These are phyloP conservation scores for Epinephelus fuscoguttatus DNA, from an alignment of 2,113 vertebrate species.

Conservation along the genomic window DNA sequence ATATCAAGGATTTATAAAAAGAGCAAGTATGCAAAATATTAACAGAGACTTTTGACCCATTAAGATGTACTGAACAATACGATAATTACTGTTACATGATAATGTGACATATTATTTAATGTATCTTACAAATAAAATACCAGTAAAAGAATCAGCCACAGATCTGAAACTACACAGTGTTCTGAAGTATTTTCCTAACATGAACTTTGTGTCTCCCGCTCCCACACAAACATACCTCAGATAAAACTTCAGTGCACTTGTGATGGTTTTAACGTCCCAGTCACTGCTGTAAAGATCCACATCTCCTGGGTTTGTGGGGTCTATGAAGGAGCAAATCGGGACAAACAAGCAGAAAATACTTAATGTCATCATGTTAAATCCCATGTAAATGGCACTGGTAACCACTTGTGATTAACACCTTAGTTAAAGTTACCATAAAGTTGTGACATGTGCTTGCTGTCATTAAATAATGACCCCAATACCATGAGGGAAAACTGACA, in stretches of 20 bases:
- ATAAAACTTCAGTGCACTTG: conserved; percentile 98
- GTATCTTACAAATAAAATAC: background rate
- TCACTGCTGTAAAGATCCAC: conserved; percentile 91
- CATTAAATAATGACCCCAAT: background rate
- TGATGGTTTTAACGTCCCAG: conserved; percentile 96
- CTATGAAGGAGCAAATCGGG: conserved; percentile 73
- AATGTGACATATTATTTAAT: background rate
- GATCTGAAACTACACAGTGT: background rate
- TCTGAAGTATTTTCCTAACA: background rate
- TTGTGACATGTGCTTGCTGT: background rate
- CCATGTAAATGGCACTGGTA: background rate
- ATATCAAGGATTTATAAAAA: background rate
- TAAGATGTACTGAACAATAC: background rate
- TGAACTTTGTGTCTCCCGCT: background rate
- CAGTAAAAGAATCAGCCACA: background rate
- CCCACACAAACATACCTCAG: conserved; percentile 86
- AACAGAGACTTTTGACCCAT: background rate
- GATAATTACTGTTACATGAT: too few species aligned
- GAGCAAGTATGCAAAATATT: background rate
- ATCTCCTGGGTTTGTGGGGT: conserved; percentile 91
- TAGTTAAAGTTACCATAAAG: background rate
- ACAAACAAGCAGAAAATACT: conserved; percentile 1
- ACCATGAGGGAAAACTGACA: too few species aligned
- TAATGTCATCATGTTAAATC: background rate
- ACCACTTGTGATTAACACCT: background rate